Evolutionary conservation across 2,888 invertebrate genomes (phyloP).

Genomic region (Xestoiulus laeticollis): DNA sequence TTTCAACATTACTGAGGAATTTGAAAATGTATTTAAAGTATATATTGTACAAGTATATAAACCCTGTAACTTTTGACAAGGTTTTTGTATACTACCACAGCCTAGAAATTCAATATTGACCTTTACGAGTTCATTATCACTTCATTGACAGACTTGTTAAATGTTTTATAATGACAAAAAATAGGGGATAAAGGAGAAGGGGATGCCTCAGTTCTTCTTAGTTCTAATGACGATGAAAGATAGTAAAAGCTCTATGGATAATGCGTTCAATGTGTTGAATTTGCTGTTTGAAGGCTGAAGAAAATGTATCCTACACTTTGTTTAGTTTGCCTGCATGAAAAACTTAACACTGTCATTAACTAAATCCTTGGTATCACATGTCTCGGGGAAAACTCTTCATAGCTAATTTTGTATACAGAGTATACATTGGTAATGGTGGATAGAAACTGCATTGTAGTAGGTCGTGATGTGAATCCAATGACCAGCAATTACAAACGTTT

Average conservation of each 20-base stretch:
- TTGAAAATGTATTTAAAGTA: too few relatives aligned
- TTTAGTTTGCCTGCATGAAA: not conserved
- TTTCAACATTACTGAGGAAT: too few relatives aligned
- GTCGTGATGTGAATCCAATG: conserved; percentile 4
- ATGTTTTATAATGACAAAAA: not conserved
- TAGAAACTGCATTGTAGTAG: not conserved
- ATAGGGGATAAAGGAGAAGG: not conserved
- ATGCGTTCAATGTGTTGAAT: not conserved
- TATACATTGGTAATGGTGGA: not conserved
- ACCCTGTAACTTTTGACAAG: not conserved
- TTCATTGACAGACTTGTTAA: not conserved
- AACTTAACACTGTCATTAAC: not conserved
- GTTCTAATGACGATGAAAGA: not conserved
- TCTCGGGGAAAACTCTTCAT: not conserved
- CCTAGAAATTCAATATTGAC: not conserved
- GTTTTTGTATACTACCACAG: not conserved
- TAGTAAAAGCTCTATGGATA: not conserved
- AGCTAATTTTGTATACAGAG: not conserved
- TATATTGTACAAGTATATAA: too few relatives aligned
- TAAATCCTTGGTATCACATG: not conserved
- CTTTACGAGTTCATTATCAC: not conserved
- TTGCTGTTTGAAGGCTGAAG: not conserved
- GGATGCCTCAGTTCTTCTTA: not conserved
- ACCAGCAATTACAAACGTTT: not conserved
- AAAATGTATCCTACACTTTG: not conserved